Base-by-base conservation (phyloP, 2,113 vertebrate genomes). In the Odocoileus hemionus region DNA sequence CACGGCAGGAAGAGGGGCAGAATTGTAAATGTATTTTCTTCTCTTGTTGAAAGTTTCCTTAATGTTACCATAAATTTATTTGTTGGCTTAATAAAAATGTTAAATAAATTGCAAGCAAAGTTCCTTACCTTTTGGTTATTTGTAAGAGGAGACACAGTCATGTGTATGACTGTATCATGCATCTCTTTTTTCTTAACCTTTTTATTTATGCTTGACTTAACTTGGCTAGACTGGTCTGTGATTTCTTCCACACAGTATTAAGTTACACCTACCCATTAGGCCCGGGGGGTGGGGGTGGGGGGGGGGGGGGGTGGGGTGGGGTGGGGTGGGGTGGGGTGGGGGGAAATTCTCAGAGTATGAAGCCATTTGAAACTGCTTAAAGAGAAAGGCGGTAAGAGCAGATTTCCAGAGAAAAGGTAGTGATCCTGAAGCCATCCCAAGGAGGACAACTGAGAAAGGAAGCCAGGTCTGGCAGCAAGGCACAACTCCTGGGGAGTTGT, bases 1-100 rank as follows among this genome's bases (percentile, higher is more conserved):
- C 8, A 7, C 60, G 45, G 7, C 5, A 11, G 30, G 21, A 15
- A 6, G 57, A 58, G 11, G 47, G 12, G 5, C 47, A 92, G 60
- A 93, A n/a, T 26, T 79, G 10, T 45, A 90, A 96, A 76, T 28
- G 30, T 30, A 36, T 70, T 91, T 28, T 26, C 60, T 58, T 95
- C 76, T 80, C 7, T n/a, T 79, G 39, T 54, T 78, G 78, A 55
- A 80, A 92, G 30, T 87, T 80, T 54, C n/a, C 54, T 80, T 76
- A 92, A 54, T 33, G n/a, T 82, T 61, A 30, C 64, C 58, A 5
- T 80, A 13, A 80, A 83, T 55, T 55, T 64, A 25, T 50, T 39
- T 86, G 95, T 87, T 80, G 86, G 58, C 85, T 93, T 57, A 30
- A 89, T 89, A 67, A 89, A 94, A 96, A 88, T 86, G 45, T 58